Base-by-base conservation (phyloP, 2,113 vertebrate species). In the Rhynchomys soricoides region DNA sequence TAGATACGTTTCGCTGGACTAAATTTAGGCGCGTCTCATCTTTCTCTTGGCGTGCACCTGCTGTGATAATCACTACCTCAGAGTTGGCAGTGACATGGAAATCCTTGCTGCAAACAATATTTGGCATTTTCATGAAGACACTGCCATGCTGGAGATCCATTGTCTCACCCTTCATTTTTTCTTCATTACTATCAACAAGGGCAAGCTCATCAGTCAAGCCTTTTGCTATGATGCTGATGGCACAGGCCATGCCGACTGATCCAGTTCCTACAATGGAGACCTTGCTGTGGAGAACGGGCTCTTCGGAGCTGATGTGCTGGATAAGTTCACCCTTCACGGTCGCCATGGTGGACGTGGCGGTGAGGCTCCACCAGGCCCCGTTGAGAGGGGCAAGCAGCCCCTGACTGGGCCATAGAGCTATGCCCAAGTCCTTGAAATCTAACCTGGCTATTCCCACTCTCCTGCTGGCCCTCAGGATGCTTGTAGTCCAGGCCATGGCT, bases 121-220 rank as follows among this genome's bases (percentile, higher is more conserved):
- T 98, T 10, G 99, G 98, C 34, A 99, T 99, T 96, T 98, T 99
- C 70, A 98, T 97, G 97, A 99, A 99, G 50, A 98, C 96, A 86
- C 98, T 99, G 89, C 99, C 99, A 1, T 99, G 99, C 93, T 99
- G 99, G 77, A 99, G 98, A 93, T 99, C 99, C 99, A 99, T 97
- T 93, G 98, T 97, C 95, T 99, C 99, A 2, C 99, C 99, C 87
- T 98, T 98, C 95, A 99, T 98, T 55, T 97, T 98, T 86, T 98
- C 98, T 96, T 99, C 99, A 71, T 98, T 95, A 66, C 98, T 98
- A 4, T 99, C 99, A 21, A 99, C 99, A 87, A 99, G 75, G 64
- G 99, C 99, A 85, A 99, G 96, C 93, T 99, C 99, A 45, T 99
- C 99, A 37, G 98, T 97, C 95, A 99, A 86, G 62, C 99, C 99